phyloP scores from a whole-genome alignment of 1,140 invertebrate genomes.

The Popillia japonica region DNA sequence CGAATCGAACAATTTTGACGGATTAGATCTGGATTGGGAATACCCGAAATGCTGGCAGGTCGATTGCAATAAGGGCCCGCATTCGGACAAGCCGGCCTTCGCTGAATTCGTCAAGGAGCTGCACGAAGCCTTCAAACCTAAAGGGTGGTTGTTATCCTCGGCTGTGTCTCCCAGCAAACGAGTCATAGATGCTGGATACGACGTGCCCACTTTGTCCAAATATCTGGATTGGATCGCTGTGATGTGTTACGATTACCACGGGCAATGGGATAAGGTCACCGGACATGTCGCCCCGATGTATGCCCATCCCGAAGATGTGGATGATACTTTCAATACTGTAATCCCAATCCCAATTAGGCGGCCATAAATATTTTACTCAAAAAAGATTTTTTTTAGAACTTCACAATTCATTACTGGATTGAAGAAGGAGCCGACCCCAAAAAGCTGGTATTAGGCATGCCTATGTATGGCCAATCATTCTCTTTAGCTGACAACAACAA shows the following conservation, averaged over 20 bases:
- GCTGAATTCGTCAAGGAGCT: conserved; percentile 65
- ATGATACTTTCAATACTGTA: conserved; percentile 80
- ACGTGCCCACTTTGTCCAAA: conserved; percentile 73
- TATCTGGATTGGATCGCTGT: conserved; percentile 89
- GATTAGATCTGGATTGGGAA: conserved; percentile 78
- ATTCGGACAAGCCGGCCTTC: conserved; percentile 67
- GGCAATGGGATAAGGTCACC: conserved; percentile 89
- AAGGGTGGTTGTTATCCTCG: conserved; percentile 64
- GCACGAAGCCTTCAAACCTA: conserved; percentile 65
- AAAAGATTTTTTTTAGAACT: conserved; percentile 79
- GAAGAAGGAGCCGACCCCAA: conserved; percentile 74
- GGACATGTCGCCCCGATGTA: conserved; percentile 89
- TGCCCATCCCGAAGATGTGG: conserved; percentile 73
- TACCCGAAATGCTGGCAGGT: conserved; percentile 77
- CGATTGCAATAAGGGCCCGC: conserved; percentile 67
- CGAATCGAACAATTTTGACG: conserved; percentile 73
- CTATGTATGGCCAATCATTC: conserved; percentile 86
- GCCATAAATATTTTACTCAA: too few relatives aligned
- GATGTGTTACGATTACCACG: conserved; percentile 92
- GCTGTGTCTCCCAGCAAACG: conserved; percentile 68
- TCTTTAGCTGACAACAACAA: conserved; percentile 69
- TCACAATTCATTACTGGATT: conserved; percentile 83
- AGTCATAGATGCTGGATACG: conserved; percentile 70
- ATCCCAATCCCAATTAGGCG: conserved; percentile 44
- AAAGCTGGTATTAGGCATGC: conserved; percentile 84